phyloP scores from a whole-genome alignment of 2,113 vertebrate genomes.

The Ictalurus punctatus region DNA sequence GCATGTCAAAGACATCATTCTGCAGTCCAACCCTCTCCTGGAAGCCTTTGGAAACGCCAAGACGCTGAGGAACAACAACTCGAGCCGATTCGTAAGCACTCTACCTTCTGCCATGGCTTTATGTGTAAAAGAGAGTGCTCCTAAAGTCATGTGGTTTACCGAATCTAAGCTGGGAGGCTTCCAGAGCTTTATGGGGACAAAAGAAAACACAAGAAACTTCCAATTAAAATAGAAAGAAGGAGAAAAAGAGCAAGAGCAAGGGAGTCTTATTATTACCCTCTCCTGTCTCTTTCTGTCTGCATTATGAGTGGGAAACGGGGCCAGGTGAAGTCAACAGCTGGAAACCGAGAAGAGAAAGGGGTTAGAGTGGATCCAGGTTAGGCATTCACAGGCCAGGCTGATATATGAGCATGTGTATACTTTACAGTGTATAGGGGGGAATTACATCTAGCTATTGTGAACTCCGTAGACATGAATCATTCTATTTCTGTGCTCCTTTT shows the following conservation, averaged over 20 bases:
- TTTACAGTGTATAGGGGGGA: not conserved
- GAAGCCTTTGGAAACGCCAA: constrained; percentile 98
- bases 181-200: constrained; percentile 28
- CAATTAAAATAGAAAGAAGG: constrained; percentile 36
- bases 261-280: constrained; percentile 26
- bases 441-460: constrained; percentile 6
- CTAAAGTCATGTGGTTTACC: constrained; percentile 12
- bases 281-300: constrained; percentile 27
- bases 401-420: constrained; percentile 32
- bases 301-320: constrained; percentile 48
- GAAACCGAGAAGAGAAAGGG: constrained; percentile 29
- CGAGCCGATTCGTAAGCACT: constrained; percentile 93
- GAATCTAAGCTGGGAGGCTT: constrained; percentile 14
- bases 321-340: constrained; percentile 54
- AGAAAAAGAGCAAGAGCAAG: not conserved
- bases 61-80: constrained; percentile 97
- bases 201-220: constrained; percentile 32
- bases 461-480: not conserved
- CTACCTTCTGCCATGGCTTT: not conserved
- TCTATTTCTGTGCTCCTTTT: not conserved
- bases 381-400: constrained; percentile 24
- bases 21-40: constrained; percentile 94
- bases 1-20: constrained; percentile 98
- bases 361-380: constrained; percentile 33
- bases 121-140: constrained; percentile 29